A percentile compares a stretch with the other conserved stretches of the same genome.
These are phyloP conservation scores for Druon quercuslanigerum DNA, from an alignment of 1,140 invertebrate genomes.

Conservation along the genomic window DNA sequence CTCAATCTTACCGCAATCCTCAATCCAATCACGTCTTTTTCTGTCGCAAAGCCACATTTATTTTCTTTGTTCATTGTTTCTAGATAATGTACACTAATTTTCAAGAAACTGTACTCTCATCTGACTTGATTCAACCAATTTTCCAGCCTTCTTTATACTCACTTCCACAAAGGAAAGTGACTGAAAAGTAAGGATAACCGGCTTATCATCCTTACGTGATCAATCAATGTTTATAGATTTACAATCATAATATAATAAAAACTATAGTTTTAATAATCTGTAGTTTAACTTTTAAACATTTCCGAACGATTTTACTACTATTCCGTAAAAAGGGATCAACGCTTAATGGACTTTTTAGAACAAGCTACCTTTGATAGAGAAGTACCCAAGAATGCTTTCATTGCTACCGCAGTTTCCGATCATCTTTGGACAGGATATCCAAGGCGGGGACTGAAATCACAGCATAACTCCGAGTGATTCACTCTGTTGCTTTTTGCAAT, in stretches of 20 bases:
- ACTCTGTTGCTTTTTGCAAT: slow-evolving; percentile 17
- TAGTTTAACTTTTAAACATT: too few relatives aligned
- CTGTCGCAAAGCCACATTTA: neutral
- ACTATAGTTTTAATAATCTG: too few relatives aligned
- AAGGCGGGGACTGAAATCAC: neutral
- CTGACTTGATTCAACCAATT: too few relatives aligned
- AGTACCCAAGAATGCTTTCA: slow-evolving; percentile 66
- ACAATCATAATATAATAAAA: too few relatives aligned
- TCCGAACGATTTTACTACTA: too few relatives aligned
- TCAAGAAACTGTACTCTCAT: neutral
- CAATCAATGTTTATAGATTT: too few relatives aligned
- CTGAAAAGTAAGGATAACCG: too few relatives aligned
- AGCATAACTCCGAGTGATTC: slow-evolving; percentile 8
- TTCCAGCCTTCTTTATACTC: too few relatives aligned
- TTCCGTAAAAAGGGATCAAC: neutral
- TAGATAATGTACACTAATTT: neutral
- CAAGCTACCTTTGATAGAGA: slow-evolving; percentile 58
- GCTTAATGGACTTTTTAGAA: neutral
- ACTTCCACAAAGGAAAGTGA: too few relatives aligned
- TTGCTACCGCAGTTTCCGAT: slow-evolving; percentile 64
- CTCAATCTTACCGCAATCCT: slow-evolving; percentile 11
- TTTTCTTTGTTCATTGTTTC: too few relatives aligned
- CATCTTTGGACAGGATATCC: slow-evolving; percentile 51
- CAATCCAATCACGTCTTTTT: slow-evolving; percentile 29
- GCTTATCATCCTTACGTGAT: too few relatives aligned